Evolutionary conservation across 2,888 invertebrate species (phyloP).

Genomic region (Girardia tigrina): DNA sequence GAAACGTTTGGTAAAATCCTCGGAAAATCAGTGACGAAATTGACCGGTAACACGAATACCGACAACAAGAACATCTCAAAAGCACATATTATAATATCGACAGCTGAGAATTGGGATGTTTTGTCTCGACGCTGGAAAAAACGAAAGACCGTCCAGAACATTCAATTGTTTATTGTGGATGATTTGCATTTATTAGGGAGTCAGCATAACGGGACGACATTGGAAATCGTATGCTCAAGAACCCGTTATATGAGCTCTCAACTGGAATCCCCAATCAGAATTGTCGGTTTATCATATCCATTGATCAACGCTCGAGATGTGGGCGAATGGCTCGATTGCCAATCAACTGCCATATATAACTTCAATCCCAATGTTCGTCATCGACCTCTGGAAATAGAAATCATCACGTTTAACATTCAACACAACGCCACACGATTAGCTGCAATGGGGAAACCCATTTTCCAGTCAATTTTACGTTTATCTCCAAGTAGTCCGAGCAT

Average conservation of each 20-base stretch:
- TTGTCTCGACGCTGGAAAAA: slow-evolving; percentile 95
- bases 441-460: slow-evolving; percentile 93
- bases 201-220: slow-evolving; percentile 38
- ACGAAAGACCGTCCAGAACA: slow-evolving; percentile 88
- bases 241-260: slow-evolving; percentile 87
- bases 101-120: slow-evolving; percentile 97
- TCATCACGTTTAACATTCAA: slow-evolving; percentile 86
- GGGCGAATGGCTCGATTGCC: slow-evolving; percentile 87
- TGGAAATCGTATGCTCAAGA: slow-evolving; percentile 78
- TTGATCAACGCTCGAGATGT: slow-evolving; percentile 85
- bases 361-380: slow-evolving; percentile 87
- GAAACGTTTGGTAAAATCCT: slow-evolving; percentile 68
- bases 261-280: slow-evolving; percentile 67
- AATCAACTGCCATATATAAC: slow-evolving; percentile 82
- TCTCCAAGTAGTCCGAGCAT: slow-evolving; percentile 44
- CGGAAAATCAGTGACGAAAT: slow-evolving; percentile 63
- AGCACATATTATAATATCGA: slow-evolving; percentile 62
- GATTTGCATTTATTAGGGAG: slow-evolving; percentile 65
- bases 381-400: slow-evolving; percentile 80
- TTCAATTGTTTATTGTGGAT: slow-evolving; percentile 78
- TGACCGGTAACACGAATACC: slow-evolving; percentile 91
- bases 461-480: slow-evolving; percentile 72
- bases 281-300: slow-evolving; percentile 80
- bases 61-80: slow-evolving; percentile 70
- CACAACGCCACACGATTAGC: slow-evolving; percentile 88